phyloP scores from a whole-genome alignment of 92 coral and sea anemone genomes.

The Zoanthus sansibaricus region DNA sequence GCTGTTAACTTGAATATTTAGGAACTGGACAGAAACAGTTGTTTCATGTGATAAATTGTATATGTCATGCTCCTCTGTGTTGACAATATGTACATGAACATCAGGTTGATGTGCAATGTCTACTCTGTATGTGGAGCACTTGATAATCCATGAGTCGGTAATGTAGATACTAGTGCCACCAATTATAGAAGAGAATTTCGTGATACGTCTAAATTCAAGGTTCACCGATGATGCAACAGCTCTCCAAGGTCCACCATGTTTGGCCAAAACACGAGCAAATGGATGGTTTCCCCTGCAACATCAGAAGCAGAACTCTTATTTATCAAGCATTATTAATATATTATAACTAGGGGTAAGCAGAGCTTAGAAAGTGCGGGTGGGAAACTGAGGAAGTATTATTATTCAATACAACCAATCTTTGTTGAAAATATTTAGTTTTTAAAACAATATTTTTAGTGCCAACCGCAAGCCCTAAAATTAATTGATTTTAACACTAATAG shows the following conservation, averaged over 20 bases:
- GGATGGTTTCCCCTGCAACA: slow-evolving; percentile 86
- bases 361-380: no score
- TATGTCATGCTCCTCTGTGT: slow-evolving; percentile 92
- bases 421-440: no score
- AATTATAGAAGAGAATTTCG: slow-evolving; percentile 89
- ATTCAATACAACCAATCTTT: no score
- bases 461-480: no score
- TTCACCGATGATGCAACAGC: slow-evolving; percentile 94
- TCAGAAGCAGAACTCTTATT: not conserved
- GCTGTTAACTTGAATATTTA: slow-evolving; percentile 88
- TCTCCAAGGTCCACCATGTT: slow-evolving; percentile 97
- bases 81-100: slow-evolving; percentile 87
- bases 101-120: slow-evolving; percentile 97
- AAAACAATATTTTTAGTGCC: no score
- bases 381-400: no score
- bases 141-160: slow-evolving; percentile 96
- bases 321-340: not conserved
- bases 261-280: slow-evolving; percentile 75
- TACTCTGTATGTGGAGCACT: slow-evolving; percentile 86
- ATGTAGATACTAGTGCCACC: slow-evolving; percentile 97
- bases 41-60: slow-evolving; percentile 81
- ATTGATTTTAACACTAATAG: no score
- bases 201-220: slow-evolving; percentile 92
- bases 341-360: no score
- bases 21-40: slow-evolving; percentile 82